Evolutionary conservation across 2,113 vertebrate species (phyloP).

Genomic region (Rhinogobius similis): DNA sequence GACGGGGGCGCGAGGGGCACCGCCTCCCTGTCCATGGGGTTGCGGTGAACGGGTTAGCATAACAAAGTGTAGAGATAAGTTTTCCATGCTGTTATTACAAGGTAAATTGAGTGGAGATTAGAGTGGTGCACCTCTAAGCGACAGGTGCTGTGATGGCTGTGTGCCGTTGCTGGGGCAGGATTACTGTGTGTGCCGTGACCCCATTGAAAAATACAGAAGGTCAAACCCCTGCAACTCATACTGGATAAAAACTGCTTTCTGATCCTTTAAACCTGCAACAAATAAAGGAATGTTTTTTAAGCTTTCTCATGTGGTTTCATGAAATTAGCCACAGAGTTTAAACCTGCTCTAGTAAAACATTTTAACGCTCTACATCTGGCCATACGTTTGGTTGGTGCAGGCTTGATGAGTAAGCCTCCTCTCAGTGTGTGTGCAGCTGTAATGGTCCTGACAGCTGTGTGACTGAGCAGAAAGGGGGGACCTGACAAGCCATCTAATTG

Average conservation of each 20-base stretch:
- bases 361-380: background rate
- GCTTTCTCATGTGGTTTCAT: background rate
- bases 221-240: conserved; percentile 35
- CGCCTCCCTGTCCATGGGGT: conserved; percentile 11
- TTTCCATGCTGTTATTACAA: conserved; percentile 35
- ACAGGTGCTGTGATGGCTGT: conserved; percentile 19
- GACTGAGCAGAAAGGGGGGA: conserved; percentile 9
- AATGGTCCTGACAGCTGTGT: conserved; percentile 16
- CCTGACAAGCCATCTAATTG: conserved; percentile 40
- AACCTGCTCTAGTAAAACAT: background rate
- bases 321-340: background rate
- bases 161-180: conserved; percentile 36
- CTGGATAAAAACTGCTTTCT: conserved; percentile 11
- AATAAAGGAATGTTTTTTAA: background rate
- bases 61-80: conserved; percentile 32
- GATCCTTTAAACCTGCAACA: background rate
- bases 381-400: background rate
- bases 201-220: conserved; percentile 48
- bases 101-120: conserved; percentile 4
- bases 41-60: conserved; percentile 22
- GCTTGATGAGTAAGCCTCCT: background rate
- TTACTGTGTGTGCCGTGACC: conserved; percentile 58
- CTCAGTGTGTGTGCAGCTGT: conserved; percentile 3
- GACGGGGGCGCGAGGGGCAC: conserved; percentile 23
- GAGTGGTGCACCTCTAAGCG: conserved; percentile 29